Base-by-base conservation (phyloP, 2,113 vertebrate species). In the Xiphias gladius region DNA sequence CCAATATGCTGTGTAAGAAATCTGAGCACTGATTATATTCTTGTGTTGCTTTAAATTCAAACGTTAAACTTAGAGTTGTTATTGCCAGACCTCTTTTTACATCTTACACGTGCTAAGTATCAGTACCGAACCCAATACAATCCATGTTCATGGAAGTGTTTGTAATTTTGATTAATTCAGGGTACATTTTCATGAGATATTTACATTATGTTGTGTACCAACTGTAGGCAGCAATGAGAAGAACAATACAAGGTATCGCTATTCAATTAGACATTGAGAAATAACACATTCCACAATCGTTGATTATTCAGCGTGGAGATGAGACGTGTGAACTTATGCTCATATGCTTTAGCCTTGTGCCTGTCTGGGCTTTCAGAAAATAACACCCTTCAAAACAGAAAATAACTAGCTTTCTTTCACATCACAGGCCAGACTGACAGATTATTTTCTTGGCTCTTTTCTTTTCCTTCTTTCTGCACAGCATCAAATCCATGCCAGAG, bases 401-500 rank as follows among this genome's bases (percentile, higher is more conserved):
- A 87, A 79, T 59, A 71, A 73, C 80, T 64, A 24, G 28, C 46
- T 80, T 81, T 57, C 14, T 28, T 48, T 70, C 4, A 75, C 37
- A 55, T 75, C 41, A 39, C 26, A 57, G 11, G 17, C 61, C 54
- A 73, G 19, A 76, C 11, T 71, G 68, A 41, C 50, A 69, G 67
- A 83, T 76, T 62, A 63, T 69, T 14, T 59, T 26, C 19, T 74
- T 54, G 50, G 41, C 61, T 59, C 4, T n/a, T 52, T 22, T 24
- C 62, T 74, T 28, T 39, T 39, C 7, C 9, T 39, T 39, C 32
- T 91, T 84, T 82, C 64, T 88, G 76, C 20, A 82, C 91, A 99
- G 98, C 96, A 52, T 95, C 96, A 55, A 99, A 99, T 89, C 97
- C 98, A 0, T 99, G 98, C 86, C 90, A 96, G 86, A 95, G 95